Base-by-base conservation (phyloP, 2,888 invertebrate genomes). In the Melinopterus prodromus region DNA sequence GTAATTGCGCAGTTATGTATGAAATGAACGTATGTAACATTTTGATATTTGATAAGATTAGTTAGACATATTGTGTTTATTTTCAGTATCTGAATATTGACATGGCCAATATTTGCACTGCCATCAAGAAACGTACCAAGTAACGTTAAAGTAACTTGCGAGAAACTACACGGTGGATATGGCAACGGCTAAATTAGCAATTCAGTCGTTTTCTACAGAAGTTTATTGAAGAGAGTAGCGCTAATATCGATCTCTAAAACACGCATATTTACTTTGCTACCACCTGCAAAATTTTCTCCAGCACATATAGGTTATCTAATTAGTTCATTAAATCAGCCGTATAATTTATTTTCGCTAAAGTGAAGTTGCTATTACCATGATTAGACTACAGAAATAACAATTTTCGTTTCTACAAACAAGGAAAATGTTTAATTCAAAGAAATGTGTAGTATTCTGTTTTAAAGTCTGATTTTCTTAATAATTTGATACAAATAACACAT, bases 31-130 rank as follows among this genome's bases (percentile, higher is more conserved):
- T 26, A 4, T 53, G 53, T 53, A 53, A 53, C 53, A 53, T 53
- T 53, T 53, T 53, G 53, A 53, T 53, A 53, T 53, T 53, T 53
- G 53, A 53, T 53, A 53, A 53, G 53, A 53, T 53, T 53, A 53
- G 53, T 53, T 53, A 53, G 53, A 53, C 53, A 53, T 12, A 12
- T 12, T 53, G 53, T 53, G 53, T 53, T 53, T 53, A 53, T 53
- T 53, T 53, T 12, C 12, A 53, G 53, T 53, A 26, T 26, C 26
- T 26, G 26, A 26, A 26, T 26, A 26, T 26, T 26, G 53, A 53
- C 53, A 53, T 12, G 7, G 53, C 53, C 53, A 53, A 53, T 53
- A 53, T 53, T 53, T 53, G 53, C 53, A 53, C 7, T 1, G 12
- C 53, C 53, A 53, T 9, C 53, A 53, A 53, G 53, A 53, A 53